A percentile compares a stretch with the other conserved stretches of the same genome.
phyloP scores from a whole-genome alignment of 2,888 invertebrate genomes.

The Trissoscelio sp. region DNA sequence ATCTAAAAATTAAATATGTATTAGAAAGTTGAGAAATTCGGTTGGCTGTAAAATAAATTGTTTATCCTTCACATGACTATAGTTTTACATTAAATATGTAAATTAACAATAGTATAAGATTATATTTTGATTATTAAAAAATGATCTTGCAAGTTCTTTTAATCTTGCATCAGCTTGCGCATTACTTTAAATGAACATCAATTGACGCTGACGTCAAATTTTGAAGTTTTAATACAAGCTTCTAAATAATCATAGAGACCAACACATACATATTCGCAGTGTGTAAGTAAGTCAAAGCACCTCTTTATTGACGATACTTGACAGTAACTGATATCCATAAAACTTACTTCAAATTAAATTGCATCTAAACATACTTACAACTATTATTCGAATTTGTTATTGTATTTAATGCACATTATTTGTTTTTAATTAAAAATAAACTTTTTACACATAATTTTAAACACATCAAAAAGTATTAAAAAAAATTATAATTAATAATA shows the following conservation, averaged over 20 bases:
- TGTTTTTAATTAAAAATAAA: too few species aligned
- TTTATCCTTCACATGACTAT: background rate
- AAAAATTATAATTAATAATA: too few species aligned
- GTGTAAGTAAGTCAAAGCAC: constrained; percentile 52
- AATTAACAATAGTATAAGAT: constrained; percentile 5
- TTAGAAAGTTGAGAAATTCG: background rate
- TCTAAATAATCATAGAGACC: constrained; percentile 33
- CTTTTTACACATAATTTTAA: too few species aligned
- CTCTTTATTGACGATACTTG: constrained; percentile 44
- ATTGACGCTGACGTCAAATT: constrained; percentile 67
- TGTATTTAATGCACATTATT: too few species aligned
- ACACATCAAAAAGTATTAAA: too few species aligned
- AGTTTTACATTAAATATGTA: background rate
- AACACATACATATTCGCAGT: constrained; percentile 3
- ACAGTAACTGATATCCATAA: constrained; percentile 41
- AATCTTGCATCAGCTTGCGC: constrained; percentile 62
- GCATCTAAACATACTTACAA: constrained; percentile 3
- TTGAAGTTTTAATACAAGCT: constrained; percentile 65
- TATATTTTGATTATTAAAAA: constrained; percentile 38
- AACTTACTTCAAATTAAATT: constrained; percentile 33
- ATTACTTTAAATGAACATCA: constrained; percentile 65
- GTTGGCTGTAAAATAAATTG: background rate
- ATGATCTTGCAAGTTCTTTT: constrained; percentile 51
- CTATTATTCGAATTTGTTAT: too few species aligned
- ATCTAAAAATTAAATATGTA: background rate